Base-by-base conservation (phyloP, 2,888 invertebrate genomes). In the Hipparchia semele region DNA sequence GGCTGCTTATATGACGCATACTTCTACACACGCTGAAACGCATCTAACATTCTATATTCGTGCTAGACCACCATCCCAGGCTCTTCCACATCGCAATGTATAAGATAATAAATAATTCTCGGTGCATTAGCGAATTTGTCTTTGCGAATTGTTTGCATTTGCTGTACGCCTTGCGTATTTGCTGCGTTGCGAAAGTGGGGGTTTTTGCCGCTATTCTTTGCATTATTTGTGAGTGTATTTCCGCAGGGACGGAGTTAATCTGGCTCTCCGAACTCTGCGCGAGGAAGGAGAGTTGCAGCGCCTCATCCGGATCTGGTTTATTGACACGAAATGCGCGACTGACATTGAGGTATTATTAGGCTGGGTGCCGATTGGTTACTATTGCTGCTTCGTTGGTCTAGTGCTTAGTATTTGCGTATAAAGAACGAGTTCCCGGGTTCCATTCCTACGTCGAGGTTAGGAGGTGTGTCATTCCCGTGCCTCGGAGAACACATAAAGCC, bases 211-310 rank as follows among this genome's bases (percentile, higher is more conserved):
- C 10, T 33, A 59, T 39, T 39, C 33, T 23, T 9, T 12, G 6
- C 59, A 10, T 62, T 56, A 39, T 54, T 23, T 62, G 9, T 12
- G 33, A 23, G 68, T 56, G 23, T 66, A 2, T 70, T 2, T 77
- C 94, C 94, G 71, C 94, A 99, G 99, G 89, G 98, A 98, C 86
- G 96, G 96, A 77, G 96, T 99, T 73, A 99, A 99, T 93, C 94
- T 99, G 82, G 99, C 98, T 2, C 97, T 99, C 66, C 94, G 99
- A 74, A 96, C 97, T 73, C 93, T 99, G 79, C 97, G 97, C 87
- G 98, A 99, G 87, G 97, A 97, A 77, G 99, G 99, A 1, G 98
- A 98, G 84, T 92, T 99, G 80, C 96, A 97, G 75, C 98, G 97
- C 86, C 92, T 99, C 79, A 96, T 97, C 86, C 98, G 98, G 85